Evolutionary conservation across 2,797 vertebrate species (phyloP).

Genomic region (Pseudochaenichthys georgianus): DNA sequence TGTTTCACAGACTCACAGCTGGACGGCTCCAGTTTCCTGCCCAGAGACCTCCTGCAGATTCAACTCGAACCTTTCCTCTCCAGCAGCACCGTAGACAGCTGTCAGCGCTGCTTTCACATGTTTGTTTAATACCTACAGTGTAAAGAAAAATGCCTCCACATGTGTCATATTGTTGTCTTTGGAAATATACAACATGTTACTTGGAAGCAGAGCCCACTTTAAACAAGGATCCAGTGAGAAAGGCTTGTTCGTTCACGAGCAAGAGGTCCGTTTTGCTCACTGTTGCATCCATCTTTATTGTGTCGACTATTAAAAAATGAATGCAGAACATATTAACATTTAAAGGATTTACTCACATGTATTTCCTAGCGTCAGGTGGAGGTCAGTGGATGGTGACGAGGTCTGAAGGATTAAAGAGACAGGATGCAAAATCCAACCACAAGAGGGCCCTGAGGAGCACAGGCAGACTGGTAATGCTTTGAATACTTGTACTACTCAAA

Average conservation of each 20-base stretch:
- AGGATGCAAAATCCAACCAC: slow-evolving; percentile 41
- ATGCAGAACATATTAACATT: background rate
- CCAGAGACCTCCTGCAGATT: slow-evolving; percentile 53
- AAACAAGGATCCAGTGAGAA: slow-evolving; percentile 28
- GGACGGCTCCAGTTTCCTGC: slow-evolving; percentile 64
- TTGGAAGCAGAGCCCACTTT: slow-evolving; percentile 50
- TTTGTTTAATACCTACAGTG: background rate
- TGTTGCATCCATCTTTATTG: background rate
- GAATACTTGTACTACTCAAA: background rate
- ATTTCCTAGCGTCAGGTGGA: slow-evolving; percentile 38
- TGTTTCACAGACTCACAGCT: slow-evolving; percentile 71
- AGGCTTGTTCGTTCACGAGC: slow-evolving; percentile 39
- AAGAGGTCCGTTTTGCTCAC: slow-evolving; percentile 33
- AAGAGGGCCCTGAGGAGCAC: slow-evolving; percentile 44
- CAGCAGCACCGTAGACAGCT: slow-evolving; percentile 36
- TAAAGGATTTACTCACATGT: background rate
- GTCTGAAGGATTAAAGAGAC: slow-evolving; percentile 37
- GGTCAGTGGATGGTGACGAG: slow-evolving; percentile 58
- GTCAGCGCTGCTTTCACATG: slow-evolving; percentile 17
- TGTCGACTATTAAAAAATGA: background rate
- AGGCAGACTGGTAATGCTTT: background rate
- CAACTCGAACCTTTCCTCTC: slow-evolving; percentile 63
- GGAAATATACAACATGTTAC: slow-evolving; percentile 57
- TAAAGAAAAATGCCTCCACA: background rate
- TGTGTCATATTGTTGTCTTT: slow-evolving; percentile 8